A percentile compares a stretch with the other conserved stretches of the same genome.
Conservation (phyloP, 2,888 invertebrate genomes). For the Temnothorax unifasciatus region DNA sequence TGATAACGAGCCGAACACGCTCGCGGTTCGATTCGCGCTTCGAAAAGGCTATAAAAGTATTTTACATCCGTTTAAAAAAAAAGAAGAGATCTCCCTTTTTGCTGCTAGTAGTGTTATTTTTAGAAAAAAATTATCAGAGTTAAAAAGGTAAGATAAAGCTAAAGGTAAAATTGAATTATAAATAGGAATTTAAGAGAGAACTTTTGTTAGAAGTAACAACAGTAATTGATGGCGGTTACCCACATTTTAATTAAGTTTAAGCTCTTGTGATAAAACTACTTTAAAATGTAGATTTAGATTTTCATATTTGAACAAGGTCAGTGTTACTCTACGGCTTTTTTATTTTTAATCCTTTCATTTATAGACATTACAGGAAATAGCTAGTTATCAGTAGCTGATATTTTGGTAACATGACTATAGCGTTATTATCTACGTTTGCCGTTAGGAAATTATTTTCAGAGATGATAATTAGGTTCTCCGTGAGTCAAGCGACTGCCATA, state of each 20-base stretch:
- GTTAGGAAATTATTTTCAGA: not conserved
- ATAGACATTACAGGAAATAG: not conserved
- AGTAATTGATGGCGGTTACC: not conserved
- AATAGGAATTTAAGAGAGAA: not conserved
- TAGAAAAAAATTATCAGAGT: not conserved
- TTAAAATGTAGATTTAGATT: not conserved
- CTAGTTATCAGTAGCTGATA: not conserved
- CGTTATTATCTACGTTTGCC: not conserved
- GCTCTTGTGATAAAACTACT: not conserved
- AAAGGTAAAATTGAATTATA: not conserved
- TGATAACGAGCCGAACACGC: conserved; percentile 8
- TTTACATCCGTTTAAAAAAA: not conserved
- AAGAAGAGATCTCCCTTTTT: not conserved
- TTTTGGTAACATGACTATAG: not conserved
- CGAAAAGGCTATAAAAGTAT: not conserved
- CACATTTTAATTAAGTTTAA: not conserved
- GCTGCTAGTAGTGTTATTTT: not conserved
- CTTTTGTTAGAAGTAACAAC: not conserved
- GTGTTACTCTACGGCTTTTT: not conserved
- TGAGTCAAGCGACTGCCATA: not conserved
- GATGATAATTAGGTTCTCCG: not conserved
- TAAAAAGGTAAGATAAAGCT: not conserved
- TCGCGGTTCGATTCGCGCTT: not conserved
- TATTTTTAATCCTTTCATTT: not conserved
- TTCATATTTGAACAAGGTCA: not conserved